Evolutionary conservation across 2,113 vertebrate species (phyloP).

Genomic region (Leucosticte australis): DNA sequence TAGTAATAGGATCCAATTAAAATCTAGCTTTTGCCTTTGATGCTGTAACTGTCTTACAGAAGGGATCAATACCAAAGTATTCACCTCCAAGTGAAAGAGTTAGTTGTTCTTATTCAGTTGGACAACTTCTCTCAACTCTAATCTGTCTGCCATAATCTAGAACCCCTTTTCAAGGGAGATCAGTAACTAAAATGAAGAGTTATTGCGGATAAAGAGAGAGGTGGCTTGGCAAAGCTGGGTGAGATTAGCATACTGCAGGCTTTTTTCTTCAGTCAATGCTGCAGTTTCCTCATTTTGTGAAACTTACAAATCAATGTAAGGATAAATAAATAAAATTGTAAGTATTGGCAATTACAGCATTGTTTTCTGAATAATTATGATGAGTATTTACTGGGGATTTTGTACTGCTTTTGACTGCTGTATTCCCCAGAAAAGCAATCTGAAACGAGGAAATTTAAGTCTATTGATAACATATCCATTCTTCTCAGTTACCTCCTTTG

Average conservation of each 20-base stretch:
- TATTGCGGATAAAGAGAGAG: neutral
- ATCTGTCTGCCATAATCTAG: neutral
- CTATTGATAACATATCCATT: neutral
- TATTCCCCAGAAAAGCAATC: neutral
- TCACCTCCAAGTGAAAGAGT: neutral
- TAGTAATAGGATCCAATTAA: neutral
- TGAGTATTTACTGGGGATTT: neutral
- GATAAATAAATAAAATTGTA: neutral
- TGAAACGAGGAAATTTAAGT: neutral
- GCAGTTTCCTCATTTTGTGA: neutral
- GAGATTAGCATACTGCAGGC: neutral
- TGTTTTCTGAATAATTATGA: neutral
- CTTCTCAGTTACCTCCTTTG: neutral
- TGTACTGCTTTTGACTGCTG: neutral
- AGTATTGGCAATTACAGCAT: neutral
- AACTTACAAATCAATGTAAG: neutral
- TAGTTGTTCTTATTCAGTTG: neutral
- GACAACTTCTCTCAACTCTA: neutral
- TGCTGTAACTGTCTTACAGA: neutral
- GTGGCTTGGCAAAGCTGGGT: neutral
- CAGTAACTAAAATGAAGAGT: neutral
- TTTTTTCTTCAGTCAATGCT: neutral
- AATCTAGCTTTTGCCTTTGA: neutral
- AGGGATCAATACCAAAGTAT: neutral
- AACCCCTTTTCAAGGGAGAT: neutral